A percentile compares a stretch with the other conserved stretches of the same genome.
Evolutionary conservation across 1,140 invertebrate genomes (phyloP).

Genomic region (Magallana ariakensis): DNA sequence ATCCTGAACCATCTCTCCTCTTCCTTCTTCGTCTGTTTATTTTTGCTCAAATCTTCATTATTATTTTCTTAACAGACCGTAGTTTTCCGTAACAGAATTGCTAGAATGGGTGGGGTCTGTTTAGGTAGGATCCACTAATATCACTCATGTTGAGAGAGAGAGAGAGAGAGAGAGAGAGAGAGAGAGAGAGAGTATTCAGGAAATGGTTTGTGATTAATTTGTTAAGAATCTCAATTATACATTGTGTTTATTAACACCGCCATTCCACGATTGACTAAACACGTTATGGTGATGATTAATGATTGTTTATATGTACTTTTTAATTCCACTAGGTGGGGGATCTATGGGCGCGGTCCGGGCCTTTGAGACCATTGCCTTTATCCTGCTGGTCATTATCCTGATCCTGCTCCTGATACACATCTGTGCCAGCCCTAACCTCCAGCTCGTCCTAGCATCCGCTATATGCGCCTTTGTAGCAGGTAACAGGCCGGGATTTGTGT

Average conservation of each 20-base stretch:
- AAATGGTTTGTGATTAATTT: not conserved
- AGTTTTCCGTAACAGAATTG: too few relatives aligned
- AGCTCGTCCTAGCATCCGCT: conserved; percentile 31
- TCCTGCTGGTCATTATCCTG: conserved; percentile 38
- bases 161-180: not conserved
- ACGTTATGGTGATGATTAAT: too few relatives aligned
- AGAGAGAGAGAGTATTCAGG: not conserved
- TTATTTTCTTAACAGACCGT: not conserved
- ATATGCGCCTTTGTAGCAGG: conserved; percentile 43
- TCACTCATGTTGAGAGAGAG: not conserved
- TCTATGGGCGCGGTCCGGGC: conserved; percentile 42
- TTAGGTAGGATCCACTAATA: not conserved
- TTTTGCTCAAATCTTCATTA: not conserved
- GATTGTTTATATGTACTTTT: not conserved
- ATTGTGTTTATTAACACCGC: too few relatives aligned
- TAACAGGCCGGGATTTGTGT: not conserved
- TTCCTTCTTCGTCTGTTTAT: too few relatives aligned
- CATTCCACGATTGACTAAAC: too few relatives aligned
- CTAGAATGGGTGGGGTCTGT: not conserved
- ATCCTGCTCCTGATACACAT: conserved; percentile 40
- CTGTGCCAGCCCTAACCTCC: conserved; percentile 35
- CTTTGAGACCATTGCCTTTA: conserved; percentile 45
- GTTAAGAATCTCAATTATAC: too few relatives aligned
- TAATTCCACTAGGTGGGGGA: not conserved
- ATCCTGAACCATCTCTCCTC: not conserved